phyloP scores from a whole-genome alignment of 2,797 vertebrate species.

The Leptatherina wallacei region DNA sequence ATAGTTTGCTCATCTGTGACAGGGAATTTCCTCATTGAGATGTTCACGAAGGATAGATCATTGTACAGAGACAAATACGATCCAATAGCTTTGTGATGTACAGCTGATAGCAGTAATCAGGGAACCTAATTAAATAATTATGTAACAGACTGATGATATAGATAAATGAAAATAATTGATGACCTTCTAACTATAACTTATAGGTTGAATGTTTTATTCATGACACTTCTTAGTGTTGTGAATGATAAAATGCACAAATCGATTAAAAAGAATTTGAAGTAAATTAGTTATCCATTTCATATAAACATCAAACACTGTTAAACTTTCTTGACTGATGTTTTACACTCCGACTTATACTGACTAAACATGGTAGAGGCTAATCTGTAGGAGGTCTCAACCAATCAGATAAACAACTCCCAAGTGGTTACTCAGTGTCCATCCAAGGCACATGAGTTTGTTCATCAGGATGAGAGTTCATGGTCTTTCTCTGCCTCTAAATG shows the following conservation, averaged over 20 bases:
- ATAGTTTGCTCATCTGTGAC: slow-evolving; percentile 17
- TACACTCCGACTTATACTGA: too few relatives aligned
- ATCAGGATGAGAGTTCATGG: slow-evolving; percentile 18
- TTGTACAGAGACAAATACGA: not conserved
- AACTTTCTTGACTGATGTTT: not conserved
- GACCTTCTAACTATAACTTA: slow-evolving; percentile 8
- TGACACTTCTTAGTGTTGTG: not conserved
- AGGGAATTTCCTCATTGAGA: slow-evolving; percentile 10
- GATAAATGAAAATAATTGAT: not conserved
- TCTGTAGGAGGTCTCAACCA: slow-evolving; percentile 21
- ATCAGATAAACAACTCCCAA: slow-evolving; percentile 17
- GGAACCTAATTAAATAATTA: not conserved
- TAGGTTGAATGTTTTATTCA: not conserved
- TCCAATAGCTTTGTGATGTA: not conserved
- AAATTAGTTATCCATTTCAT: not conserved
- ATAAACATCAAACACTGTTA: not conserved
- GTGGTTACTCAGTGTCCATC: slow-evolving; percentile 17
- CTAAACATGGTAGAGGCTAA: slow-evolving; percentile 29
- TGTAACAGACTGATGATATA: not conserved
- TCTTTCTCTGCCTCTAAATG: not conserved
- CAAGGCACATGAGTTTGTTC: slow-evolving; percentile 11
- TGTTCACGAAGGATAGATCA: not conserved
- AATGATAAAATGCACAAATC: slow-evolving; percentile 4
- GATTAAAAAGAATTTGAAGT: slow-evolving; percentile 10
- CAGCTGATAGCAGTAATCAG: not conserved